A percentile compares a stretch with the other conserved stretches of the same genome.
Evolutionary conservation across 1,140 invertebrate genomes (phyloP).

Genomic region (Drosophila virilis): DNA sequence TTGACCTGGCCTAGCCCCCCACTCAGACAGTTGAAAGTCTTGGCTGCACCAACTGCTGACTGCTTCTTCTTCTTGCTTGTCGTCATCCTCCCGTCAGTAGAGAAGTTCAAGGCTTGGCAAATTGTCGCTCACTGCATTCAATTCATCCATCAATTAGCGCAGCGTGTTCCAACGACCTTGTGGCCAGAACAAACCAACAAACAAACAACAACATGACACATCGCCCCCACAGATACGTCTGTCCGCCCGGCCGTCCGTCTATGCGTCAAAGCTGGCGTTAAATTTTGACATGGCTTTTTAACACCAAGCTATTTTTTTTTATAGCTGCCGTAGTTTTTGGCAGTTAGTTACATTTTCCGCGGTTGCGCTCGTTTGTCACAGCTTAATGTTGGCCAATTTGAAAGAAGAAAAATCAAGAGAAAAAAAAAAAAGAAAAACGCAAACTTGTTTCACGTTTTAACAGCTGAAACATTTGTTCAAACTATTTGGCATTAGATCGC

Average conservation of each 20-base stretch:
- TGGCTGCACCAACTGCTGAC: neutral
- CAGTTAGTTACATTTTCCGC: constrained; percentile 55
- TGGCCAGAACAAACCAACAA: constrained; percentile 50
- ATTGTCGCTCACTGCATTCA: constrained; percentile 73
- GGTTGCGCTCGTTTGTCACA: constrained; percentile 63
- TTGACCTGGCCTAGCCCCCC: constrained; percentile 44
- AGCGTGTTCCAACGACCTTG: constrained; percentile 49
- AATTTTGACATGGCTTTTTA: constrained; percentile 78
- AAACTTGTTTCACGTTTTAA: constrained; percentile 66
- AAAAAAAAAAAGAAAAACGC: neutral
- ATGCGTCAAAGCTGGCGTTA: constrained; percentile 61
- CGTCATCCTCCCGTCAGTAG: constrained; percentile 1
- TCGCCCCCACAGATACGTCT: constrained; percentile 10
- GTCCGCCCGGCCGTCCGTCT: neutral
- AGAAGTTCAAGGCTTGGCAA: constrained; percentile 74
- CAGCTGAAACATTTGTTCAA: constrained; percentile 58
- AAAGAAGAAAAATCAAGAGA: constrained; percentile 6
- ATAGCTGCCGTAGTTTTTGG: constrained; percentile 13
- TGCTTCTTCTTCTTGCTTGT: too few species aligned
- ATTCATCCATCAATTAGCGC: constrained; percentile 70
- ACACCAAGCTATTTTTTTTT: constrained; percentile 66
- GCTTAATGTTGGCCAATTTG: constrained; percentile 49
- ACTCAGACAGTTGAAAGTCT: constrained; percentile 12
- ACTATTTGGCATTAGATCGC: constrained; percentile 42
- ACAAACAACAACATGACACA: constrained; percentile 34